phyloP scores from a whole-genome alignment of 2,113 vertebrate genomes.

The Forbesichthys agassizii region DNA sequence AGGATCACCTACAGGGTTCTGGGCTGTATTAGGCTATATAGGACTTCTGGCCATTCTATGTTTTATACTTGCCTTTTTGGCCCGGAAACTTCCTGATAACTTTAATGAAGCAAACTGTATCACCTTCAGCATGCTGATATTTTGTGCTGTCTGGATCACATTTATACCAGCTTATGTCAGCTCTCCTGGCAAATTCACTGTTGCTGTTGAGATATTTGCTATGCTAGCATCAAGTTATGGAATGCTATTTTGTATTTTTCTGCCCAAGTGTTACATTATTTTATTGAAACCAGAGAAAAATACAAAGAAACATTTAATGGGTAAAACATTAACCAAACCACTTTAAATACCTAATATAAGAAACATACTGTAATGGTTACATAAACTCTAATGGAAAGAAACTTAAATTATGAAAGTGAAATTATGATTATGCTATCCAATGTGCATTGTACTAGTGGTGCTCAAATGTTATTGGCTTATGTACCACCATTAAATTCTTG shows the following conservation, averaged over 20 bases:
- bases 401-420: neutral
- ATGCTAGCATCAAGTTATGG: conserved; percentile 77
- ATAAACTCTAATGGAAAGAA: neutral
- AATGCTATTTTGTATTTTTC: conserved; percentile 74
- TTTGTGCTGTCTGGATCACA: conserved; percentile 75
- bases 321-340: conserved; percentile 46
- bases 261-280: conserved; percentile 76
- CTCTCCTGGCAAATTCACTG: conserved; percentile 76
- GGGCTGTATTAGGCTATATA: conserved; percentile 75
- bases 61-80: conserved; percentile 72
- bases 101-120: conserved; percentile 75
- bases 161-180: conserved; percentile 78
- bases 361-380: neutral
- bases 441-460: neutral
- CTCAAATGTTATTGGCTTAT: neutral
- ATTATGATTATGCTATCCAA: neutral
- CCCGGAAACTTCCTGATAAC: conserved; percentile 70
- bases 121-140: conserved; percentile 77
- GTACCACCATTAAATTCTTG: neutral
- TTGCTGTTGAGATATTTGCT: conserved; percentile 78
- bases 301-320: conserved; percentile 72
- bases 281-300: conserved; percentile 76
- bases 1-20: conserved; percentile 70
- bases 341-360: conserved; percentile 30
- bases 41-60: conserved; percentile 69